Base-by-base conservation (phyloP, 2,797 vertebrate species). In the Acrossocheilus fasciatus region DNA sequence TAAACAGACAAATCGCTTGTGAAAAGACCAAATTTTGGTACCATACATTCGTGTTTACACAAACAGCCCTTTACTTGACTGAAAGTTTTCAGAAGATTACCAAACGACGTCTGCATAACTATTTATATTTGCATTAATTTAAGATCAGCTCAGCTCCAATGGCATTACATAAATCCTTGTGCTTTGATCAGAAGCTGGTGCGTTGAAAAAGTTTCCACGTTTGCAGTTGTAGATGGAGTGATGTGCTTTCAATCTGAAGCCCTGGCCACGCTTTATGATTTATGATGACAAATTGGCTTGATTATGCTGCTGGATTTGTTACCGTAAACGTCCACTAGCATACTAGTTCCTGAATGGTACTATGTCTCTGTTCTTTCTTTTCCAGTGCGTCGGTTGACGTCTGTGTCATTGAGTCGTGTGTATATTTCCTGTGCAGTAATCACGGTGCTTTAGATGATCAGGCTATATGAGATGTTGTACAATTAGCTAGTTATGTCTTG, bases 401-500 rank as follows among this genome's bases (percentile, higher is more conserved):
- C 34, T 68, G 73, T 52, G 73, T 39, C 64, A 54, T 41, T 30
- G 34, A 41, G 45, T 52, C 10, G 6, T 54, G 45, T 50, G 34
- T 68, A 52, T 77, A 81, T 89, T 90, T 87, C 86, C 69, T 85
- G 68, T 76, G 50, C 82, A 85, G 73, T 81, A 91, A 14, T 91
- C 82, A 84, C 18, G 10, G 39, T 66, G 81, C 75, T 23, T 52
- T 72, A 69, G 79, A 79, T 86, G 50, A 54, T 50, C 54, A 68
- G 82, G 76, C 72, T 89, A 89, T 83, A 81, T 73, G 82, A 91
- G 89, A 88, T 89, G 81, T 84, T 82, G 10, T 4, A 11, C 85
- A 88, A 90, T 90, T 91, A 83, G 70, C 81, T 89, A 85, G 77
- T 87, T 79, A 83, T 84, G 87, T 86, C 62, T 64, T 91, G 84